Evolutionary conservation across 1,140 invertebrate species (phyloP).

Genomic region (Philotrypesis tridentata): DNA sequence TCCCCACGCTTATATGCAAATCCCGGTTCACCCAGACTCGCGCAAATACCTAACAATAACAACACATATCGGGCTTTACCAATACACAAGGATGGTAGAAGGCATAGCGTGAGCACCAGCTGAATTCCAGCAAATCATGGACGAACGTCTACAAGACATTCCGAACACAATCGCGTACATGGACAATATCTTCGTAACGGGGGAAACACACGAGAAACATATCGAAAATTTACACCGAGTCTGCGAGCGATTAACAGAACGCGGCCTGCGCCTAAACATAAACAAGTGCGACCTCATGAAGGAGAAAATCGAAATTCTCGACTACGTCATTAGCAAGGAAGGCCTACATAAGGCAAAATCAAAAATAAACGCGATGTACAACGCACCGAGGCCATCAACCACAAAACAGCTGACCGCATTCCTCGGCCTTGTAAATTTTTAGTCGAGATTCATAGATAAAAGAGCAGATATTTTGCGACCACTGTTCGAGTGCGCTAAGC

Average conservation of each 20-base stretch:
- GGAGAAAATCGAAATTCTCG: slow-evolving; percentile 54
- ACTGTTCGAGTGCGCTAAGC: slow-evolving; percentile 24
- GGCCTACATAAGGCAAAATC: slow-evolving; percentile 55
- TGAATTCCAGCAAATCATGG: slow-evolving; percentile 69
- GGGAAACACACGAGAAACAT: slow-evolving; percentile 31
- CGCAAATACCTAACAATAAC: slow-evolving; percentile 42
- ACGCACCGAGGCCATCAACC: slow-evolving; percentile 45
- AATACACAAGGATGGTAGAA: slow-evolving; percentile 60
- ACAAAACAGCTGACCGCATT: slow-evolving; percentile 51
- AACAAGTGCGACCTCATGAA: slow-evolving; percentile 49
- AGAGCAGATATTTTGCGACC: slow-evolving; percentile 31
- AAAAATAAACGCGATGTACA: slow-evolving; percentile 52
- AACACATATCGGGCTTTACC: slow-evolving; percentile 57
- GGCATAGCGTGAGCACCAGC: too few relatives aligned
- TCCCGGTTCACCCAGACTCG: too few relatives aligned
- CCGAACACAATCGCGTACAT: slow-evolving; percentile 46
- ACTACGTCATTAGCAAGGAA: slow-evolving; percentile 53
- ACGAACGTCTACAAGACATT: slow-evolving; percentile 60
- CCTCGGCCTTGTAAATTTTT: slow-evolving; percentile 57
- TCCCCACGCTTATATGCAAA: too few relatives aligned
- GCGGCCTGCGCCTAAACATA: slow-evolving; percentile 28
- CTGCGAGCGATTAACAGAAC: neutral
- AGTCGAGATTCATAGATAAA: slow-evolving; percentile 50
- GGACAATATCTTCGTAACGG: slow-evolving; percentile 47
- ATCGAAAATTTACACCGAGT: slow-evolving; percentile 30